Conservation (phyloP, 2,113 vertebrate genomes). For the Falco punctatus region DNA sequence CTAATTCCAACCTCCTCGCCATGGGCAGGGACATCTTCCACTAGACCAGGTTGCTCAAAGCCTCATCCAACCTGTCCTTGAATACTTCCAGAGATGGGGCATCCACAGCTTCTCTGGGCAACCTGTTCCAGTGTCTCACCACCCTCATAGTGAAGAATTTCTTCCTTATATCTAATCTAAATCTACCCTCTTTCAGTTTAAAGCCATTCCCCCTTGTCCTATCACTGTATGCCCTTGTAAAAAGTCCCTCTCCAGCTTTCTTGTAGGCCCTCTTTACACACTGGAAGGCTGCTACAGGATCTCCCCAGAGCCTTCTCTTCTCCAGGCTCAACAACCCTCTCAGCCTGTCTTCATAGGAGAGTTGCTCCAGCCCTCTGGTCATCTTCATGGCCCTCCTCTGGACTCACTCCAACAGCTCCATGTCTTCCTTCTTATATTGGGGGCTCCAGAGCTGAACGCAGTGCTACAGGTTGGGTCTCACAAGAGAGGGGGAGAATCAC, state of each 20-base stretch:
- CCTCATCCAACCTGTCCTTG: neutral
- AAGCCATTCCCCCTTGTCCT: neutral
- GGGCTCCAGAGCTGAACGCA: no score
- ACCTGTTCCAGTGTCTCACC: neutral
- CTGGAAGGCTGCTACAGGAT: neutral
- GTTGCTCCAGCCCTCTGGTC: no score
- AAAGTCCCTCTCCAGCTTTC: neutral
- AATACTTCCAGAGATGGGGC: neutral
- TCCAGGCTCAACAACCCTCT: neutral
- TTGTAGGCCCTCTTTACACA: neutral
- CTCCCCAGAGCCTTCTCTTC: neutral
- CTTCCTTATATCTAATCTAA: neutral
- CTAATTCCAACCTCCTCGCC: neutral
- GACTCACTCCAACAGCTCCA: no score
- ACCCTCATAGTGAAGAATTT: neutral
- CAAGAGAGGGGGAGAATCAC: no score
- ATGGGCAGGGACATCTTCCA: neutral
- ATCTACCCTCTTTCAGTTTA: neutral
- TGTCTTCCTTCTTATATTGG: no score
- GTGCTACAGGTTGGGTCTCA: no score
- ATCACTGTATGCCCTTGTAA: neutral
- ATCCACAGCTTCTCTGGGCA: neutral
- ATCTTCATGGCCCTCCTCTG: no score
- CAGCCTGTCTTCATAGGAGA: neutral
- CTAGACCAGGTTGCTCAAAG: neutral